Conservation (phyloP, 1,140 invertebrate genomes). For the Bursaphelenchus mucronatus region DNA sequence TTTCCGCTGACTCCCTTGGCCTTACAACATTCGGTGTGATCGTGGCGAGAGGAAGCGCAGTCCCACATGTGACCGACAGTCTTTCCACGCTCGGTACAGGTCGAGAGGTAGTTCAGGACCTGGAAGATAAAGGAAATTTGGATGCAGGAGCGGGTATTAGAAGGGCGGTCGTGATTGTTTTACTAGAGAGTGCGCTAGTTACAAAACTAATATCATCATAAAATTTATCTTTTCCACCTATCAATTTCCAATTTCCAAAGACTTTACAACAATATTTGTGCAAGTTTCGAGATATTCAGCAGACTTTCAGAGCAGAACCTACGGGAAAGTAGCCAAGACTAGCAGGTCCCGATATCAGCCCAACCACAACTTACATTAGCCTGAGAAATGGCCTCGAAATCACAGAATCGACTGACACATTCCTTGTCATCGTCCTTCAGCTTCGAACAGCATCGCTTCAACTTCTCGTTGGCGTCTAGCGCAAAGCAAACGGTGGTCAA, state of each 20-base stretch:
- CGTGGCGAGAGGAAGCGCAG: slow-evolving; percentile 56
- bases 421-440: slow-evolving; percentile 55
- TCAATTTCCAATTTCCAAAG: too few species aligned
- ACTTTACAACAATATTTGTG: too few species aligned
- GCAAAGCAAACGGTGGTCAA: slow-evolving; percentile 11
- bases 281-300: too few species aligned
- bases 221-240: too few species aligned
- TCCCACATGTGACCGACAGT: slow-evolving; percentile 61
- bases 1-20: slow-evolving; percentile 57
- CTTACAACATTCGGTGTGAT: slow-evolving; percentile 57
- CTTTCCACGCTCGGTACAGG: slow-evolving; percentile 52
- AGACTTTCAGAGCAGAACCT: too few species aligned
- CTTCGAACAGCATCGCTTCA: slow-evolving; percentile 55
- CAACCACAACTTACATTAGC: slow-evolving; percentile 48
- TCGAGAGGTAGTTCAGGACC: slow-evolving; percentile 58
- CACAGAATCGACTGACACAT: slow-evolving; percentile 56
- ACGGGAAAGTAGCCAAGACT: too few species aligned
- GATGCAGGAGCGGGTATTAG: not conserved
- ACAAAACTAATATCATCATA: too few species aligned
- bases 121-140: slow-evolving; percentile 21
- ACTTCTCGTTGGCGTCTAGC: slow-evolving; percentile 53
- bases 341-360: not conserved
- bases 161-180: not conserved
- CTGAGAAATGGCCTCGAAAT: slow-evolving; percentile 61
- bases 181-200: not conserved